phyloP scores from a whole-genome alignment of 2,888 invertebrate genomes.

The Strigamia crassipes region DNA sequence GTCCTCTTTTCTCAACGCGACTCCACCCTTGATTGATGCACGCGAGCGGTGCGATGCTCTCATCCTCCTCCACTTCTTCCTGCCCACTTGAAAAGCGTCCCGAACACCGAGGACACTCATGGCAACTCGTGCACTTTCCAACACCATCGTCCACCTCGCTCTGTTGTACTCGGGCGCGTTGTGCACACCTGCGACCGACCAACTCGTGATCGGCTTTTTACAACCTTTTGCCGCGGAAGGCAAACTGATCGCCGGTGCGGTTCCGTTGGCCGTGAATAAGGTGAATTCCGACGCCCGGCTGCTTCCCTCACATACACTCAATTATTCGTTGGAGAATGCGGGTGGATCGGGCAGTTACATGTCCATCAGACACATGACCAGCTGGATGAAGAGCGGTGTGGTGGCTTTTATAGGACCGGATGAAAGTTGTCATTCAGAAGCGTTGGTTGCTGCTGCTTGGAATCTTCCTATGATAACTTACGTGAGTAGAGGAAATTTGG shows the following conservation, averaged over 20 bases:
- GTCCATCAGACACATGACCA: constrained; percentile 55
- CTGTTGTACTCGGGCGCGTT: background rate
- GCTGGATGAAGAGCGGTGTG: constrained; percentile 62
- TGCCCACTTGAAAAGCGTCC: background rate
- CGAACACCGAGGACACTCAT: background rate
- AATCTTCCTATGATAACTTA: constrained; percentile 61
- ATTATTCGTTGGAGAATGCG: constrained; percentile 51
- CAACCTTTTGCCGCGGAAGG: constrained; percentile 48
- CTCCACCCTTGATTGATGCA: background rate
- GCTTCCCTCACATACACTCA: constrained; percentile 51
- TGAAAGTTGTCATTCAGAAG: constrained; percentile 60
- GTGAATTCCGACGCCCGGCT: constrained; percentile 52
- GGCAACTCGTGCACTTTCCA: background rate
- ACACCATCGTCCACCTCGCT: background rate
- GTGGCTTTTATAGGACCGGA: constrained; percentile 61
- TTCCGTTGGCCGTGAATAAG: constrained; percentile 53
- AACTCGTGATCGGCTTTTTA: constrained; percentile 47
- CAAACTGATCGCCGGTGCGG: constrained; percentile 53
- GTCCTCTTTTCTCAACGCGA: background rate
- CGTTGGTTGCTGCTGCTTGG: constrained; percentile 60
- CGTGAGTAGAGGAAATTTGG: too few species aligned
- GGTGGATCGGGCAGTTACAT: constrained; percentile 51
- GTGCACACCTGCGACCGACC: background rate
- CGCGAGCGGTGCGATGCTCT: background rate
- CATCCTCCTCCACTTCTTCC: background rate